Conservation (phyloP, 2,113 vertebrate species). For the Pterocles burchelli region DNA sequence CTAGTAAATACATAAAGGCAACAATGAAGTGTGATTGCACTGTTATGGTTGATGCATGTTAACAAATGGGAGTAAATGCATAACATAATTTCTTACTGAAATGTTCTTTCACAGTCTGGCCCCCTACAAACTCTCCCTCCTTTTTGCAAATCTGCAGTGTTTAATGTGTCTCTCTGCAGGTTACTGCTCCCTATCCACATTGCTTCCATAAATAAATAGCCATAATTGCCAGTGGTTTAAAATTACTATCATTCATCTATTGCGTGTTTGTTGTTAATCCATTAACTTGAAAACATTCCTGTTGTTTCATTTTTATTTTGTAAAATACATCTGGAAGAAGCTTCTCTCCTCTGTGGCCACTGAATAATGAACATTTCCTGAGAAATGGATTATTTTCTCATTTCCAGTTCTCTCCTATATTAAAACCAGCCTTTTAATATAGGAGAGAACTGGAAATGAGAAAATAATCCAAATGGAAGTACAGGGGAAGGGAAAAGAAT, state of each 20-base stretch:
- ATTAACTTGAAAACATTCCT: not conserved
- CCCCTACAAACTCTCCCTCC: not conserved
- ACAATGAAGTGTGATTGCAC: not conserved
- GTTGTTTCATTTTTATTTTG: not conserved
- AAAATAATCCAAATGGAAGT: not conserved
- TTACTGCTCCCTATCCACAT: not conserved
- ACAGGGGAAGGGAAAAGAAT: not conserved
- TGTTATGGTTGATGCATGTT: not conserved
- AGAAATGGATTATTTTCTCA: no score
- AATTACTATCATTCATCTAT: not conserved
- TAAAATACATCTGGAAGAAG: not conserved
- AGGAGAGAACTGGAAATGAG: not conserved
- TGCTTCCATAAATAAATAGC: conserved; percentile 1
- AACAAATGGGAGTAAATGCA: not conserved
- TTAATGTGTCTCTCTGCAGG: not conserved
- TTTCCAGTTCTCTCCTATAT: no score
- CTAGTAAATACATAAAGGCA: not conserved
- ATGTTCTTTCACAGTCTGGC: not conserved
- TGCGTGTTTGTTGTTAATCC: not conserved
- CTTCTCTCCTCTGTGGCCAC: no score
- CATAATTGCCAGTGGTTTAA: conserved; percentile 6
- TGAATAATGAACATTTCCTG: no score
- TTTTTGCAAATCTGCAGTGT: not conserved
- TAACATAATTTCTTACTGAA: not conserved
- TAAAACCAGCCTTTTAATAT: no score